phyloP scores from a whole-genome alignment of 2,113 vertebrate genomes.

The Hypomesus transpacificus region DNA sequence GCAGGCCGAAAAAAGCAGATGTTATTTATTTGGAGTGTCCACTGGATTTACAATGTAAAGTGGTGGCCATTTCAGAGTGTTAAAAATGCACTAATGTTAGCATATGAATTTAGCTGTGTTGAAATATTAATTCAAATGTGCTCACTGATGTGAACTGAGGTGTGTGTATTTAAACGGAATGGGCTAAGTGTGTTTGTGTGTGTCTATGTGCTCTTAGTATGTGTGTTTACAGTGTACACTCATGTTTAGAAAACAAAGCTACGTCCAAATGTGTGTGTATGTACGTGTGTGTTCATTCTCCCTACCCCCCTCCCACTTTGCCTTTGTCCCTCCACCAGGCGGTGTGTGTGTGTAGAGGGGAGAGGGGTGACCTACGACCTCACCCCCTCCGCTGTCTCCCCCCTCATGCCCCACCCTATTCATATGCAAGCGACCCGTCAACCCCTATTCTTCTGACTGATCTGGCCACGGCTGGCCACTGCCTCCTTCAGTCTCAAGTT shows the following conservation, averaged over 20 bases:
- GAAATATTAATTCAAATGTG: conserved; percentile 43
- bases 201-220: conserved; percentile 19
- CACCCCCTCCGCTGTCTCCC: conserved; percentile 7
- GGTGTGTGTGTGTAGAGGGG: conserved; percentile 28
- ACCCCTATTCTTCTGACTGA: conserved; percentile 58
- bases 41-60: neutral
- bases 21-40: neutral
- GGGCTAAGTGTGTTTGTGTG: conserved; percentile 15
- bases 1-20: neutral
- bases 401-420: conserved; percentile 57
- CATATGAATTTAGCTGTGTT: conserved; percentile 38
- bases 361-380: conserved; percentile 61
- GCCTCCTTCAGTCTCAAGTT: conserved; percentile 77
- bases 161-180: conserved; percentile 5
- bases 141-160: conserved; percentile 22
- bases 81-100: conserved; percentile 27
- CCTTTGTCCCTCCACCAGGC: conserved; percentile 69
- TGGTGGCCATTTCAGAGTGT: neutral
- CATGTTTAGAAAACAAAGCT: neutral
- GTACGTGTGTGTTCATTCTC: conserved; percentile 50
- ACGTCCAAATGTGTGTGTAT: conserved; percentile 32
- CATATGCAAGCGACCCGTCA: conserved; percentile 68
- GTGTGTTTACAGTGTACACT: conserved; percentile 5
- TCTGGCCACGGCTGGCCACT: conserved; percentile 59
- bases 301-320: conserved; percentile 46